Percentiles rank a stretch among this genome's conserved stretches.
phyloP scores from a whole-genome alignment of 2,113 vertebrate species.

The Chinchilla lanigera region DNA sequence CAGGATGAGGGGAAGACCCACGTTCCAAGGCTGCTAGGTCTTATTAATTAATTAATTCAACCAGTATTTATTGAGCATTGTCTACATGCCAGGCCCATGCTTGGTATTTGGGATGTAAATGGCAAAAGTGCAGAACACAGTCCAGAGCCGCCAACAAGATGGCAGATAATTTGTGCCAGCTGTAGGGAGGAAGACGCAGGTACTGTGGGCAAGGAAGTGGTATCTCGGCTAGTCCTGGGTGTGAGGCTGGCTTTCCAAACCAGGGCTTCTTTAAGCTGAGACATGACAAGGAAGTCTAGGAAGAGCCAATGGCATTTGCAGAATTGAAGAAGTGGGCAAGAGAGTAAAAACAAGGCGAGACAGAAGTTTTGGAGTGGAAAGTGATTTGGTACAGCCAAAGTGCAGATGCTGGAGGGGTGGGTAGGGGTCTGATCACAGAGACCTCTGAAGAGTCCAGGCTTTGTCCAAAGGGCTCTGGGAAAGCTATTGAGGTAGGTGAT shows the following conservation, averaged over 20 bases:
- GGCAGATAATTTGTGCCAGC: too few relatives aligned
- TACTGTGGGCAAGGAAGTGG: not conserved
- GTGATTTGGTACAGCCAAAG: accelerated
- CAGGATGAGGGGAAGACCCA: not conserved
- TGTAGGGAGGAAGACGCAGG: accelerated
- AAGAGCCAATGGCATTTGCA: not conserved
- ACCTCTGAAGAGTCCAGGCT: not conserved
- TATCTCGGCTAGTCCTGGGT: not conserved
- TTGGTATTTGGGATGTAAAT: not conserved
- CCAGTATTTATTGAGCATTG: not conserved
- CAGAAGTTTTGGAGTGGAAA: not conserved
- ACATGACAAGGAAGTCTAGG: not conserved
- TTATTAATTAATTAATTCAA: not conserved
- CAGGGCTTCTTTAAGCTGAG: not conserved
- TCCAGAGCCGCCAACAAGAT: not conserved
- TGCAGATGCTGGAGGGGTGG: not conserved
- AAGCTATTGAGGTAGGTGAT: not conserved
- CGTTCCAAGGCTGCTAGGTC: not conserved
- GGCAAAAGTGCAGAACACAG: not conserved
- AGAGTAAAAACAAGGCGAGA: not conserved
- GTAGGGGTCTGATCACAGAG: accelerated
- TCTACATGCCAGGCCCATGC: not conserved
- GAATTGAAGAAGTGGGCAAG: not conserved
- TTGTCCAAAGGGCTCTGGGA: not conserved
- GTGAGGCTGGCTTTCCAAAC: not conserved